A percentile compares a stretch with the other conserved stretches of the same genome.
These are phyloP conservation scores for Eremophila alpestris DNA, from an alignment of 2,797 vertebrate genomes.

Conservation along the genomic window DNA sequence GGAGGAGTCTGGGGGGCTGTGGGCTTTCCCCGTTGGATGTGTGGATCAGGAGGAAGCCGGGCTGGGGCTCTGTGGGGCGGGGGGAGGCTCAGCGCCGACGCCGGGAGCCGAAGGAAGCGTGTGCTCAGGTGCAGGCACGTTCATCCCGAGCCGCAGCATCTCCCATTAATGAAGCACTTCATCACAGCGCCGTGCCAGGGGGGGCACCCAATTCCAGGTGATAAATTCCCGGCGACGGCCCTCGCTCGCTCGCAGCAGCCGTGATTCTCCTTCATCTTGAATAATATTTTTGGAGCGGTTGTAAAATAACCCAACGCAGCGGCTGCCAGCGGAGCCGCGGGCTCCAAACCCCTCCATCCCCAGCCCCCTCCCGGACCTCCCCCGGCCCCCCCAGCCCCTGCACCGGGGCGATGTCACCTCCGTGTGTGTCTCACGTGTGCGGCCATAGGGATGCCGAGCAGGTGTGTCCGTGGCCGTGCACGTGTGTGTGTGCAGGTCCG, in stretches of 20 bases:
- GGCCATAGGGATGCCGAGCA: rapidly evolving
- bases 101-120: not conserved
- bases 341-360: not conserved
- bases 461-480: not conserved
- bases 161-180: constrained; percentile 66
- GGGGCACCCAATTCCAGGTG: constrained; percentile 50
- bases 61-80: no score
- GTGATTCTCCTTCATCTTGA: constrained; percentile 64
- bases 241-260: constrained; percentile 23
- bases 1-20: not conserved
- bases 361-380: not conserved
- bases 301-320: not conserved
- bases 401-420: not conserved
- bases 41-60: not conserved
- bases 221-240: constrained; percentile 50
- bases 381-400: not conserved
- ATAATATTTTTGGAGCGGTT: not conserved
- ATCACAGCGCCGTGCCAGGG: not conserved
- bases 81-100: not conserved
- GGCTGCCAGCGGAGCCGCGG: not conserved
- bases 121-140: not conserved
- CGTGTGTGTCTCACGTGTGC: not conserved
- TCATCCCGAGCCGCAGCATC: constrained; percentile 21
- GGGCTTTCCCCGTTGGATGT: not conserved
- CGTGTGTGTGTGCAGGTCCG: not conserved